Evolutionary conservation across 2,113 vertebrate genomes (phyloP).

Genomic region (Sclerurus mexicanus): DNA sequence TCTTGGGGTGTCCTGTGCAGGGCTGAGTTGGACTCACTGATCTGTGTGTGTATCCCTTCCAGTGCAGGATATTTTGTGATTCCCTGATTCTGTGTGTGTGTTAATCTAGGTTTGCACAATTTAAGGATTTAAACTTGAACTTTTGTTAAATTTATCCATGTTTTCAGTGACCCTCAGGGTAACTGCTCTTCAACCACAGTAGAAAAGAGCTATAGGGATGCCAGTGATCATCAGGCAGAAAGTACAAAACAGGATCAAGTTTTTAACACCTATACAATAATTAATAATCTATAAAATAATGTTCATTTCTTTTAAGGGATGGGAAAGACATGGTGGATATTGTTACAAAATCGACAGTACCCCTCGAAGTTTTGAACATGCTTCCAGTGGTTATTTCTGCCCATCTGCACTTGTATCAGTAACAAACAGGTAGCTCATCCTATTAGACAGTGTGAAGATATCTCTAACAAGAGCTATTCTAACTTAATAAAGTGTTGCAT

Average conservation of each 20-base stretch:
- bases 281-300: constrained; percentile 38
- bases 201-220: background rate
- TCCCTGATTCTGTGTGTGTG: background rate
- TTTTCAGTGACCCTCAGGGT: background rate
- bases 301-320: constrained; percentile 80
- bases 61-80: background rate
- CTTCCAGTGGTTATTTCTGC: constrained; percentile 87
- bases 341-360: constrained; percentile 87
- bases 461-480: constrained; percentile 40
- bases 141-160: background rate
- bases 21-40: background rate
- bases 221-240: background rate
- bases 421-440: constrained; percentile 83
- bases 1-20: background rate
- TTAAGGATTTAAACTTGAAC: background rate
- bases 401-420: constrained; percentile 84
- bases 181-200: background rate
- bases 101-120: background rate
- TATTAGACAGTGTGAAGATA: constrained; percentile 17
- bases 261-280: background rate
- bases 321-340: constrained; percentile 85
- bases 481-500: constrained; percentile 11
- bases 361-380: constrained; percentile 82
- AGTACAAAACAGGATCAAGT: background rate
- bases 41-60: background rate